phyloP scores from a whole-genome alignment of 1,140 invertebrate species.

The Aphaenogaster ashmeadi region DNA sequence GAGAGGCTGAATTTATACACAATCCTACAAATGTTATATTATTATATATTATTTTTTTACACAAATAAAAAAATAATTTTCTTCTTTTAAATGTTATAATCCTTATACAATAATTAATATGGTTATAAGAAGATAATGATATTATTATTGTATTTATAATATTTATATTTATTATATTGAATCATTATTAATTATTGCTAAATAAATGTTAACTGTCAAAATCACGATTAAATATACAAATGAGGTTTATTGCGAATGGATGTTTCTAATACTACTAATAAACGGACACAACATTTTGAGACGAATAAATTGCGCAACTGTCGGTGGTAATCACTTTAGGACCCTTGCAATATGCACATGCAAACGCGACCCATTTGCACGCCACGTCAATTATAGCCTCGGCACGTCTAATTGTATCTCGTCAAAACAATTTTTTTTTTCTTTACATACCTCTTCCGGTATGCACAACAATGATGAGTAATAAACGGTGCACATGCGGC shows the following conservation, averaged over 20 bases:
- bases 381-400: slow-evolving; percentile 38
- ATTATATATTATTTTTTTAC: background rate
- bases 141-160: slow-evolving; percentile 8
- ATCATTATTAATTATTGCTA: background rate
- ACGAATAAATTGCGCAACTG: background rate
- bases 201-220: background rate
- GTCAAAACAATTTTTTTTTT: slow-evolving; percentile 49
- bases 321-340: background rate
- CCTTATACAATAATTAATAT: slow-evolving; percentile 4
- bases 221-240: background rate
- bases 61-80: background rate
- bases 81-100: background rate
- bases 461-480: slow-evolving; percentile 26
- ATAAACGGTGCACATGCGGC: background rate
- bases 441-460: slow-evolving; percentile 56
- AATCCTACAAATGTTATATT: background rate
- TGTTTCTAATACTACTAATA: background rate
- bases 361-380: slow-evolving; percentile 34
- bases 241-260: background rate
- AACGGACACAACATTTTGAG: background rate
- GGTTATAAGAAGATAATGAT: background rate
- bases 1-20: background rate
- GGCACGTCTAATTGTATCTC: slow-evolving; percentile 47
- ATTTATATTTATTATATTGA: slow-evolving; percentile 25
- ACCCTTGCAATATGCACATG: background rate